Evolutionary conservation across 2,113 vertebrate genomes (phyloP), one percentile per base, ranked within the genome.

Genomic region (Cinclus cinclus): DNA sequence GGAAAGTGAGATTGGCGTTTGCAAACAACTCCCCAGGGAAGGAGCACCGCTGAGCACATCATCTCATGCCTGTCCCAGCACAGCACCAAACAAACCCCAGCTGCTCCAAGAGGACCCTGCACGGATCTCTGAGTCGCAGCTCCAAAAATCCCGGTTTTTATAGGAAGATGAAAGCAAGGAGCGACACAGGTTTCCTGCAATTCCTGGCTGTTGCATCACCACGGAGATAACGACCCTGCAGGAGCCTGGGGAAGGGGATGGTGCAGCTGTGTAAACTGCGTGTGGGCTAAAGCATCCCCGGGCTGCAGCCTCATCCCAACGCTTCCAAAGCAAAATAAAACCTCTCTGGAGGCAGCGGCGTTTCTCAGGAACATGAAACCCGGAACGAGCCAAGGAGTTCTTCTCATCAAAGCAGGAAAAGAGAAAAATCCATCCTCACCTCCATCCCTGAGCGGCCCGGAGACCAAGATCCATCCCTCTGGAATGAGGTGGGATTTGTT

Each of bases 241-340:
- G 85, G 95, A 58, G 95, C 90, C 84, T 31, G 53, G 78, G 69
- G 69, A 84, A 52, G 30, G 25, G 41, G 90, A 11, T 24, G 63
- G 64, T 44, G 74, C 98, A 98, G 97, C 97, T 97, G 98, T 97
- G 95, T 96, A 97, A 98, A 97, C 96, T 65, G 80, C 93, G 97
- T 44, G 97, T 97, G 92, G 97, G 98, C 96, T 94, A 49, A 63
- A 82, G 87, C 22, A 86, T 70, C 96, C 81, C 79, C 10, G 85
- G 42, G 83, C 94, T 6, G 92, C 69, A 85, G 69, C 92, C 81
- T 92, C 83, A 92, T 55, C 94, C 91, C 92, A 53, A 13, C 35
- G 39, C 86, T 82, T 83, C 80, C 63, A 88, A 53, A 91, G 30
- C 84, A 87, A 96, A 97, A 92, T n/a, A 78, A 88, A 90, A 58